A percentile compares a stretch with the other conserved stretches of the same genome.
These are phyloP conservation scores for Halesus radiatus DNA, from an alignment of 1,140 invertebrate genomes.

Conservation along the genomic window DNA sequence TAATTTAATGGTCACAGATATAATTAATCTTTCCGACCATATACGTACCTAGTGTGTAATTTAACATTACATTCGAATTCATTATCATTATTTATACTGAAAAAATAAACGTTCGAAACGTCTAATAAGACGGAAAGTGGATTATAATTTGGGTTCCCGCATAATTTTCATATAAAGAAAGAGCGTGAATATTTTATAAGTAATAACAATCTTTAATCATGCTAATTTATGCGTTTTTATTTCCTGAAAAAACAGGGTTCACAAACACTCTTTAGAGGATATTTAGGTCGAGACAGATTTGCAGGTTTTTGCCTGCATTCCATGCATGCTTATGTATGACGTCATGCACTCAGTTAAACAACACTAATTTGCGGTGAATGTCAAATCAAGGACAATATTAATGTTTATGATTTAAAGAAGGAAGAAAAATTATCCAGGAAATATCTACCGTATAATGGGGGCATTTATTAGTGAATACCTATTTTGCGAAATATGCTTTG, in stretches of 20 bases:
- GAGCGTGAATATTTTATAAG: not conserved
- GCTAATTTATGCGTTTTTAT: conserved; percentile 6
- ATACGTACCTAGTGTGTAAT: not conserved
- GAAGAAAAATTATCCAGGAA: too few species aligned
- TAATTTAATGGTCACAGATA: too few species aligned
- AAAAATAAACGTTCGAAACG: not conserved
- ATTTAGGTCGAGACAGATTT: not conserved
- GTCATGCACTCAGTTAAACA: not conserved
- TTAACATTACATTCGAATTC: not conserved
- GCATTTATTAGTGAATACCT: too few species aligned
- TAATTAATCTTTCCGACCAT: too few species aligned
- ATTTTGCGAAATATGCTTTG: too few species aligned
- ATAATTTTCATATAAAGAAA: conserved; percentile 22
- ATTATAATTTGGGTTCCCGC: conserved; percentile 12
- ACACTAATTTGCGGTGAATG: not conserved
- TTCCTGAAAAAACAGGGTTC: conserved; percentile 8
- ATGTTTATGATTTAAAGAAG: not conserved
- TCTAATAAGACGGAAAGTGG: conserved; percentile 14
- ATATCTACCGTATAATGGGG: too few species aligned
- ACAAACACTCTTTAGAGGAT: not conserved
- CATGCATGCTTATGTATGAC: not conserved
- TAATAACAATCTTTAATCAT: conserved; percentile 10
- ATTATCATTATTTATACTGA: not conserved
- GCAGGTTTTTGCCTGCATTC: not conserved
- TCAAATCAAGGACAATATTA: not conserved